phyloP scores from a whole-genome alignment of 1,140 invertebrate species.

The Physella acuta region DNA sequence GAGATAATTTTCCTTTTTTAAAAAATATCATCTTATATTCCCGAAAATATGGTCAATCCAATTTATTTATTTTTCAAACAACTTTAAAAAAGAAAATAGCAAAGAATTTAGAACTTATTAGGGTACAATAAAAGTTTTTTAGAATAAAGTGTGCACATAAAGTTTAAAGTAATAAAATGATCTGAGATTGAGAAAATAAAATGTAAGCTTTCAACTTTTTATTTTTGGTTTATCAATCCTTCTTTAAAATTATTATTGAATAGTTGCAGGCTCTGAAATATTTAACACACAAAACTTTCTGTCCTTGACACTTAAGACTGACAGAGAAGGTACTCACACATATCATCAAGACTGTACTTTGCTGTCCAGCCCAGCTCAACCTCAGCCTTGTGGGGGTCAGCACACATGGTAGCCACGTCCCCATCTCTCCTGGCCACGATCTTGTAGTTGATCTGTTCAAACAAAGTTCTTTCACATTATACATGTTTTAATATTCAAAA shows the following conservation, averaged over 20 bases:
- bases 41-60: too few relatives aligned
- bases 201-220: background rate
- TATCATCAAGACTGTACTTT: conserved; percentile 74
- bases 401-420: conserved; percentile 83
- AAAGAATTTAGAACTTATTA: background rate
- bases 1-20: background rate
- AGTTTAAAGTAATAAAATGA: background rate
- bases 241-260: background rate
- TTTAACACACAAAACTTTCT: background rate
- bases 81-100: too few relatives aligned
- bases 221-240: background rate
- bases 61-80: too few relatives aligned
- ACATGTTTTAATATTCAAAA: too few relatives aligned
- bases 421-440: conserved; percentile 73
- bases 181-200: background rate
- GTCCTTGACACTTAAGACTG: background rate
- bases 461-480: too few relatives aligned
- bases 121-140: background rate
- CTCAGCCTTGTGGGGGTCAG: conserved; percentile 75
- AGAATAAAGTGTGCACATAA: background rate
- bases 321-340: conserved; percentile 70
- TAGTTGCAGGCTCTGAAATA: background rate
- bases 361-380: conserved; percentile 80
- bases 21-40: too few relatives aligned
- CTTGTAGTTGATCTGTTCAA: conserved; percentile 73